These are phyloP conservation scores for Merluccius polli DNA, from an alignment of 2,797 vertebrate genomes.

Conservation along the genomic window DNA sequence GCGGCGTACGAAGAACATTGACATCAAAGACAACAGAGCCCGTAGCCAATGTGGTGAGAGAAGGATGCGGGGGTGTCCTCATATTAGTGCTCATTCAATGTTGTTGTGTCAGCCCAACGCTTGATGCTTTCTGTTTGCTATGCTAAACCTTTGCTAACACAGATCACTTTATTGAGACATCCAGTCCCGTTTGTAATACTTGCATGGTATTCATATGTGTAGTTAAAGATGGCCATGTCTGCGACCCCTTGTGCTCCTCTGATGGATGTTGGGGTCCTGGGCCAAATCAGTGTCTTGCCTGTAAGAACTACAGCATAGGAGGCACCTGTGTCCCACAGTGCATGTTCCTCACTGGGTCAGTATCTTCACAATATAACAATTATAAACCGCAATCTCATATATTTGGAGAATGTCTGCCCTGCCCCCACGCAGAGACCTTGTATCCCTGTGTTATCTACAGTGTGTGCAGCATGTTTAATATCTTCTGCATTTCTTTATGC, in stretches of 20 bases:
- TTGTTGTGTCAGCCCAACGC: too few relatives aligned
- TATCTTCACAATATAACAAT: slow-evolving; percentile 27
- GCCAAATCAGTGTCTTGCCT: slow-evolving; percentile 84
- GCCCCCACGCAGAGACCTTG: background rate
- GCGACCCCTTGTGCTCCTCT: slow-evolving; percentile 83
- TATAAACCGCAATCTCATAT: background rate
- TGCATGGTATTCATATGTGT: background rate
- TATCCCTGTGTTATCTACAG: background rate
- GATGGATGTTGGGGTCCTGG: slow-evolving; percentile 91
- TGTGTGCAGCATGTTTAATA: slow-evolving; percentile 23
- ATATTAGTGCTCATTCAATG: background rate
- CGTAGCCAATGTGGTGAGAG: slow-evolving; percentile 77
- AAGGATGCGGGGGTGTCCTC: slow-evolving; percentile 35
- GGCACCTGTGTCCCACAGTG: slow-evolving; percentile 83
- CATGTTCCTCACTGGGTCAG: slow-evolving; percentile 82
- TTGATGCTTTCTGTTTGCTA: background rate
- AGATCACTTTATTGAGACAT: background rate
- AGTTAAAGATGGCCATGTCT: slow-evolving; percentile 78
- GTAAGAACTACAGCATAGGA: slow-evolving; percentile 79
- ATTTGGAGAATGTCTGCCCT: background rate
- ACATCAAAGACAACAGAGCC: slow-evolving; percentile 75
- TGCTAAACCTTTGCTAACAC: background rate
- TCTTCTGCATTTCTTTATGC: slow-evolving; percentile 25
- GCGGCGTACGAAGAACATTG: slow-evolving; percentile 58
- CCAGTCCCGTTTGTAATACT: background rate